These are phyloP conservation scores for Polyommatus iphigenia DNA, from an alignment of 2,888 invertebrate species.

Conservation along the genomic window DNA sequence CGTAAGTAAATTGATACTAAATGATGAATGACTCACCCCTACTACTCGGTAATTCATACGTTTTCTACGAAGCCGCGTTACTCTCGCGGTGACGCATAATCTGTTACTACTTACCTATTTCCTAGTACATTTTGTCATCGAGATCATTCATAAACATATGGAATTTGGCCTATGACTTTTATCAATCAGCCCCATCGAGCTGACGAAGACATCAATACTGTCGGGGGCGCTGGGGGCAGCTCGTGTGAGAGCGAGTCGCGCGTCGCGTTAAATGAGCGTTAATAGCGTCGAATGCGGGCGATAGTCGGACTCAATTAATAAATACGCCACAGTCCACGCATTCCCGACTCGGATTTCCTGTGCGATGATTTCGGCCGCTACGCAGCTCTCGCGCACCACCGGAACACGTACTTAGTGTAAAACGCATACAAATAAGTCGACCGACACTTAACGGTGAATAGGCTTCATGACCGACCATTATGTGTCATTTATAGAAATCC, in stretches of 20 bases:
- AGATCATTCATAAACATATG: neutral
- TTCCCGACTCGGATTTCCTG: conserved; percentile 40
- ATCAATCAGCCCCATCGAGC: neutral
- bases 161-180: neutral
- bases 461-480: conserved; percentile 1
- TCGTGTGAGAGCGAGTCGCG: neutral
- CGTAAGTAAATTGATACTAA: conserved; percentile 11
- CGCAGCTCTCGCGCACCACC: conserved; percentile 33
- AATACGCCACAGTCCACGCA: conserved; percentile 32
- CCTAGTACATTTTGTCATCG: conserved; percentile 18
- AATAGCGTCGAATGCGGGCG: conserved; percentile 35
- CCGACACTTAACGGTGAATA: conserved; percentile 25
- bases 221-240: neutral
- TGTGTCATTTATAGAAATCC: conserved; percentile 23
- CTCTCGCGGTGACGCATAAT: conserved; percentile 23
- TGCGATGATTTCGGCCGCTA: conserved; percentile 36
- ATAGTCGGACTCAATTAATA: conserved; percentile 22
- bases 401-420: conserved; percentile 37
- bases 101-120: conserved; percentile 9
- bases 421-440: conserved; percentile 36
- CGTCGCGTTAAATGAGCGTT: conserved; percentile 3
- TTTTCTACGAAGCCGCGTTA: conserved; percentile 16
- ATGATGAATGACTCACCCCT: conserved; percentile 21
- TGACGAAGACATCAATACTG: neutral
- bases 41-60: conserved; percentile 23